These are phyloP conservation scores for Ancistrus triradiatus DNA, from an alignment of 2,113 vertebrate genomes.

Conservation along the genomic window DNA sequence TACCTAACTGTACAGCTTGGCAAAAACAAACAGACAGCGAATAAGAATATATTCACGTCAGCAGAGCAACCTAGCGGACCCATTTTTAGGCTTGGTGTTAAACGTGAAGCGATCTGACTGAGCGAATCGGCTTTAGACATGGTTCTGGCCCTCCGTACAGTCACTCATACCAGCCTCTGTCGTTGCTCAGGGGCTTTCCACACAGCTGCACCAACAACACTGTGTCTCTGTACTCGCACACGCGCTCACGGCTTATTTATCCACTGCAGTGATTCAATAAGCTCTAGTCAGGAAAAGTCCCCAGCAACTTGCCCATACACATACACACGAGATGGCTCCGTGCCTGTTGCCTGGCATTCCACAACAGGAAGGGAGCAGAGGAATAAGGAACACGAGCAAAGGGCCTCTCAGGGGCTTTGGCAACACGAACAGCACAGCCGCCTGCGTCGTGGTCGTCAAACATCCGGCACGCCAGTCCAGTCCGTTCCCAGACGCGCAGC, in stretches of 20 bases:
- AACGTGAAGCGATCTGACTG: no score
- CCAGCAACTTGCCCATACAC: conserved; percentile 11
- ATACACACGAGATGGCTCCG: conserved; percentile 1
- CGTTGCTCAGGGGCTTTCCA: conserved; percentile 36
- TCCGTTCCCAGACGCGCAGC: background rate
- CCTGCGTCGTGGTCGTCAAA: background rate
- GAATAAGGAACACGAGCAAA: background rate
- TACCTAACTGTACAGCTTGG: no score
- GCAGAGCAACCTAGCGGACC: no score
- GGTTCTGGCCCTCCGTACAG: conserved; percentile 1
- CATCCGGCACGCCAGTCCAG: no score
- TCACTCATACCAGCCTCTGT: background rate
- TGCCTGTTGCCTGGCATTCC: conserved; percentile 10
- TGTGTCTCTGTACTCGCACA: background rate
- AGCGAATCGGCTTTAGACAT: background rate
- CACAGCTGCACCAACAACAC: conserved; percentile 36
- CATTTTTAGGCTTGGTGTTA: no score
- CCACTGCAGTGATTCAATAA: conserved; percentile 31
- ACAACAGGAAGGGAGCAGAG: conserved; percentile 2
- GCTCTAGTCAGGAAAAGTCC: conserved; percentile 27
- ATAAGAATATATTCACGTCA: no score
- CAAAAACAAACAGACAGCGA: no score
- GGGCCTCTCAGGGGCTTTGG: background rate
- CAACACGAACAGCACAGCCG: background rate
- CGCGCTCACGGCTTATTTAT: background rate